A percentile compares a stretch with the other conserved stretches of the same genome.
phyloP scores from a whole-genome alignment of 2,888 invertebrate genomes.

The Drosophila niveifrons region DNA sequence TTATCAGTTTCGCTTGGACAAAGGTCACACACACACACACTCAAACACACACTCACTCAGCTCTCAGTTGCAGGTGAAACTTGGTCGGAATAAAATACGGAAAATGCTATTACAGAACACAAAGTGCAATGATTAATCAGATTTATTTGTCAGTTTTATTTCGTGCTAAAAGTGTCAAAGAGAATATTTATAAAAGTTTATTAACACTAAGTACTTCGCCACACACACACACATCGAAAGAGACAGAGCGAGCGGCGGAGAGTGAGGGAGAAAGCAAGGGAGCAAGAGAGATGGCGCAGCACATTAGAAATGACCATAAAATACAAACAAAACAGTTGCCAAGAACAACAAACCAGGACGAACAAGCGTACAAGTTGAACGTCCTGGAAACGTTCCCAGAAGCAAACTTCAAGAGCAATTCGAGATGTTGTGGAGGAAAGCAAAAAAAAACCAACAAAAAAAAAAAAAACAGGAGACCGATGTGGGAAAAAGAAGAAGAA shows the following conservation, averaged over 20 bases:
- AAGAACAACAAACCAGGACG: slow-evolving; percentile 59
- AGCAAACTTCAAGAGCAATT: slow-evolving; percentile 65
- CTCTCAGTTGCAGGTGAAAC: slow-evolving; percentile 25
- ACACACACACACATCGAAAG: slow-evolving; percentile 34
- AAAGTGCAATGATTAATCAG: slow-evolving; percentile 81
- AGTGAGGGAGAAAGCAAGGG: not conserved
- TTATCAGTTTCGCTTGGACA: slow-evolving; percentile 34
- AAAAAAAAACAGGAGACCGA: not conserved
- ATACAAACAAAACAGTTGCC: slow-evolving; percentile 78
- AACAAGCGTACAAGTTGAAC: slow-evolving; percentile 64
- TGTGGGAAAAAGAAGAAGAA: not conserved
- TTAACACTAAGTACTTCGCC: slow-evolving; percentile 77
- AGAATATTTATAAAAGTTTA: slow-evolving; percentile 82
- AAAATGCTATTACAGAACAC: slow-evolving; percentile 69
- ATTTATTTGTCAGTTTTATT: slow-evolving; percentile 81
- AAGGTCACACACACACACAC: slow-evolving; percentile 40
- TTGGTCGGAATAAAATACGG: slow-evolving; percentile 55
- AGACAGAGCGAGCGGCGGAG: not conserved
- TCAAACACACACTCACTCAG: too few species aligned
- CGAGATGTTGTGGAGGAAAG: not conserved
- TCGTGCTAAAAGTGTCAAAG: slow-evolving; percentile 82
- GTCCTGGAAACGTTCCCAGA: slow-evolving; percentile 62
- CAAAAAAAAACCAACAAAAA: too few species aligned
- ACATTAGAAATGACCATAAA: slow-evolving; percentile 80
- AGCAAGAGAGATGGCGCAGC: not conserved